Evolutionary conservation across 2,797 vertebrate genomes (phyloP).

Genomic region (Benthosema pterotum): DNA sequence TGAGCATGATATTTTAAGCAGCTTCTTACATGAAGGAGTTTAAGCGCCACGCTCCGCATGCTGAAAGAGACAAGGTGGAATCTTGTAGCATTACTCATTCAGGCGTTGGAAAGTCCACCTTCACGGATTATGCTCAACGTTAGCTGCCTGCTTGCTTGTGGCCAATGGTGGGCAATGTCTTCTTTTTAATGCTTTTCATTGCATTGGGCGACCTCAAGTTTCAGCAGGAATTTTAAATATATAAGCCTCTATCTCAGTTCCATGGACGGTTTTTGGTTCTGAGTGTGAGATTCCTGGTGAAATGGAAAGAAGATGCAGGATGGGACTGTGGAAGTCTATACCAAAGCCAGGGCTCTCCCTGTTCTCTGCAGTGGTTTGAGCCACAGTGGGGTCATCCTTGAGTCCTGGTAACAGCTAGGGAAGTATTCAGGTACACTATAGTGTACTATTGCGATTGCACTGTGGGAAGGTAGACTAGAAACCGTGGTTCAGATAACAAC

Average conservation of each 20-base stretch:
- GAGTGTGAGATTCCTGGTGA: too few species aligned
- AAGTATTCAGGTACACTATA: conserved; percentile 50
- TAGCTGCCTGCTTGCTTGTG: conserved; percentile 12
- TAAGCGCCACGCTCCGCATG: conserved; percentile 64
- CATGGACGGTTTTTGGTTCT: too few species aligned
- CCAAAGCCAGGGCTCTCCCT: neutral
- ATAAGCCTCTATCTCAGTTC: conserved; percentile 44
- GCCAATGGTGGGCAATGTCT: conserved; percentile 17
- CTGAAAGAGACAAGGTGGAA: conserved; percentile 75
- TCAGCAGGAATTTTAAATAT: conserved; percentile 46
- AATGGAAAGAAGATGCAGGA: neutral
- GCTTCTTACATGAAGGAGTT: conserved; percentile 89
- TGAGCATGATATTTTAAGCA: conserved; percentile 97
- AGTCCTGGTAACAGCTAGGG: conserved; percentile 64
- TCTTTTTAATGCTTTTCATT: conserved; percentile 2
- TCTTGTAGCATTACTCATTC: conserved; percentile 83
- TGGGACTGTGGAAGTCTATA: neutral
- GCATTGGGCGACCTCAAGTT: conserved; percentile 28
- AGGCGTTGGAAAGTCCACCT: conserved; percentile 38
- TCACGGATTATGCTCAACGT: conserved; percentile 35
- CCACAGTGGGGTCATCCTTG: conserved; percentile 52
- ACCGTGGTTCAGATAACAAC: conserved; percentile 62
- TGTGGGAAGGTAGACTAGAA: conserved; percentile 71
- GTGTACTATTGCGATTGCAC: conserved; percentile 29
- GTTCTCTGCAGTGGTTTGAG: conserved; percentile 44